phyloP scores from a whole-genome alignment of 2,113 vertebrate species.

The Actenoides lindsayi region DNA sequence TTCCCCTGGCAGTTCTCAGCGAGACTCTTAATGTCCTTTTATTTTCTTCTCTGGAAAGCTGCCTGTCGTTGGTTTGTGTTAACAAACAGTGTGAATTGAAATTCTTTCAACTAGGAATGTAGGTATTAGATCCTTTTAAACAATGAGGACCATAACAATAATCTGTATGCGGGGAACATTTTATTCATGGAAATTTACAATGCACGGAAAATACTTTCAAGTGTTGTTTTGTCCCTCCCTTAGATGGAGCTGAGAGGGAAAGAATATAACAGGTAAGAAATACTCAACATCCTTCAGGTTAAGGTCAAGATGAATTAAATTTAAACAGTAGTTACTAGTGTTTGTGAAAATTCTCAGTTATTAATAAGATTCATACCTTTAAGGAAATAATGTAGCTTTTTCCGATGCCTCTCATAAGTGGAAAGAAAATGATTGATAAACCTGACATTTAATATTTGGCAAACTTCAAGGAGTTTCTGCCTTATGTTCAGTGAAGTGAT shows the following conservation, averaged over 20 bases:
- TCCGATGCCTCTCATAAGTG: background rate
- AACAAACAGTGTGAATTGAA: background rate
- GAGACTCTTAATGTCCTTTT: background rate
- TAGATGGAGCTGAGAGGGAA: background rate
- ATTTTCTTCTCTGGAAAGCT: constrained; percentile 25
- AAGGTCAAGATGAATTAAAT: background rate
- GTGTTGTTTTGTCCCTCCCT: background rate
- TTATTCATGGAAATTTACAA: background rate
- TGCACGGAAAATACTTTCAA: background rate
- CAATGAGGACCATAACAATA: background rate
- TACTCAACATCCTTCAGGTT: background rate
- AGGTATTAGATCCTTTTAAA: background rate
- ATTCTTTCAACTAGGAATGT: background rate
- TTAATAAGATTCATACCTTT: background rate
- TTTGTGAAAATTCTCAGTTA: background rate
- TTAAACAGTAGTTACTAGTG: background rate
- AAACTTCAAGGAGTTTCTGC: background rate
- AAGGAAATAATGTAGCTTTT: background rate
- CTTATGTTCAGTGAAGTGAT: background rate
- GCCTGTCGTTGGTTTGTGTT: background rate
- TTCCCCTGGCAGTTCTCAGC: background rate
- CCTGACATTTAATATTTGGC: constrained; percentile 28
- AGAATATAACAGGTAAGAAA: background rate
- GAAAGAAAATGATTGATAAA: constrained; percentile 18
- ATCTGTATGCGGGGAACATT: background rate